These are phyloP conservation scores for Lampris megalopsis DNA, from an alignment of 2,113 vertebrate genomes.

Conservation along the genomic window DNA sequence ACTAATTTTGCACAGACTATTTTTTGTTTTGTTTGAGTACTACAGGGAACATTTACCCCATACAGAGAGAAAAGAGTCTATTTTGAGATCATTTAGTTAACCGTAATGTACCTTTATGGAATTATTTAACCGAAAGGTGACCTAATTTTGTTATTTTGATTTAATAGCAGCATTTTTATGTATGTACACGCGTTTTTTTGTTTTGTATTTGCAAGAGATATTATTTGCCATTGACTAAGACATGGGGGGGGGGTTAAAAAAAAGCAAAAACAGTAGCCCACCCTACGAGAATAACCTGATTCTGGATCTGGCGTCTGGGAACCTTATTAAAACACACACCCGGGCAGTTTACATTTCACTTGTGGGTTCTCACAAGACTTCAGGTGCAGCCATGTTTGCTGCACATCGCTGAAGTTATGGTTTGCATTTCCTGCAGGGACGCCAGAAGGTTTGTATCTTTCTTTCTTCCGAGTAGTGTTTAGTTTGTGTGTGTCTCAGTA, in stretches of 20 bases:
- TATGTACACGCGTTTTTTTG: conserved; percentile 9
- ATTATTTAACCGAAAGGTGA: conserved; percentile 60
- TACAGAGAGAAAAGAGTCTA: conserved; percentile 62
- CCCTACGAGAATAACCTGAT: conserved; percentile 47
- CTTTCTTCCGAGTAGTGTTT: background rate
- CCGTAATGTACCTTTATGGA: conserved; percentile 64
- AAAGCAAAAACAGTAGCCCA: conserved; percentile 47
- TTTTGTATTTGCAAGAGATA: conserved; percentile 46
- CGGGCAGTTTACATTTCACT: conserved; percentile 3
- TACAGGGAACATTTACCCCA: conserved; percentile 55
- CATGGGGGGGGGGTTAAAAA: background rate
- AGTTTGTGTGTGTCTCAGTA: background rate
- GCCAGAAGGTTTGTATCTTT: conserved; percentile 25
- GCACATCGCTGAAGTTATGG: conserved; percentile 11
- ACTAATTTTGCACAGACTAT: conserved; percentile 74
- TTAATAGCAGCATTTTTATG: conserved; percentile 47
- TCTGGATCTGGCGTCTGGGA: conserved; percentile 17
- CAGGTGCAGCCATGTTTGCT: conserved; percentile 19
- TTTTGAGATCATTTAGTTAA: conserved; percentile 75
- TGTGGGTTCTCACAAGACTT: conserved; percentile 33
- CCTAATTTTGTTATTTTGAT: conserved; percentile 46
- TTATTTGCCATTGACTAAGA: conserved; percentile 14
- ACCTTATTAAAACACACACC: conserved; percentile 14
- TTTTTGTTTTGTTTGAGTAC: conserved; percentile 68
- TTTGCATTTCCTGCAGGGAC: conserved; percentile 18